A percentile compares a stretch with the other conserved stretches of the same genome.
These are phyloP conservation scores for Dreissena rostriformis DNA, from an alignment of 1,140 invertebrate genomes.

Conservation along the genomic window DNA sequence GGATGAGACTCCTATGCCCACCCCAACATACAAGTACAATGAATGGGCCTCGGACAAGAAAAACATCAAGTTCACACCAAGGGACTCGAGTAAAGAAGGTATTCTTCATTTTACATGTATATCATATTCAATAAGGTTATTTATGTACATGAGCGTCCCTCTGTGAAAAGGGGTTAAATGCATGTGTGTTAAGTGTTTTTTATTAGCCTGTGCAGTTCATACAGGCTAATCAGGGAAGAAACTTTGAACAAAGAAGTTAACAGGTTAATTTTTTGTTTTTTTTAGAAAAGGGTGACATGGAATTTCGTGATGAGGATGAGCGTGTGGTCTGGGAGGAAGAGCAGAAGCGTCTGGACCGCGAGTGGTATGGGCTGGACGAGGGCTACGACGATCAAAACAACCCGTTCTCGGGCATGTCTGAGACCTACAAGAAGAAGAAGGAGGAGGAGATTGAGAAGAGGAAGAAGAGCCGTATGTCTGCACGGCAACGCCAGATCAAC, in stretches of 20 bases:
- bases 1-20: constrained; percentile 81
- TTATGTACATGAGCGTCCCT: too few relatives aligned
- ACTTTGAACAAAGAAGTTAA: too few relatives aligned
- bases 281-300: constrained; percentile 56
- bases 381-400: constrained; percentile 96
- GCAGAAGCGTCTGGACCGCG: constrained; percentile 94
- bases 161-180: too few relatives aligned
- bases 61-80: constrained; percentile 83
- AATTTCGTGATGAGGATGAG: constrained; percentile 80
- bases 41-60: constrained; percentile 86
- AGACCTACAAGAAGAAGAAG: constrained; percentile 95
- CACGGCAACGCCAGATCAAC: constrained; percentile 95
- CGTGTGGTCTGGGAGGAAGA: constrained; percentile 95
- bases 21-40: constrained; percentile 94
- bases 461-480: constrained; percentile 95
- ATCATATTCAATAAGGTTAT: too few relatives aligned
- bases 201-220: too few relatives aligned
- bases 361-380: constrained; percentile 97
- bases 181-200: too few relatives aligned
- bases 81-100: constrained; percentile 67
- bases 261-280: too few relatives aligned
- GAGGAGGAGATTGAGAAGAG: constrained; percentile 95
- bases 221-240: too few relatives aligned
- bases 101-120: too few relatives aligned
- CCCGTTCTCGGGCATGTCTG: constrained; percentile 94